Conservation (phyloP, 2,113 vertebrate genomes). For the Apodemus speciosus region DNA sequence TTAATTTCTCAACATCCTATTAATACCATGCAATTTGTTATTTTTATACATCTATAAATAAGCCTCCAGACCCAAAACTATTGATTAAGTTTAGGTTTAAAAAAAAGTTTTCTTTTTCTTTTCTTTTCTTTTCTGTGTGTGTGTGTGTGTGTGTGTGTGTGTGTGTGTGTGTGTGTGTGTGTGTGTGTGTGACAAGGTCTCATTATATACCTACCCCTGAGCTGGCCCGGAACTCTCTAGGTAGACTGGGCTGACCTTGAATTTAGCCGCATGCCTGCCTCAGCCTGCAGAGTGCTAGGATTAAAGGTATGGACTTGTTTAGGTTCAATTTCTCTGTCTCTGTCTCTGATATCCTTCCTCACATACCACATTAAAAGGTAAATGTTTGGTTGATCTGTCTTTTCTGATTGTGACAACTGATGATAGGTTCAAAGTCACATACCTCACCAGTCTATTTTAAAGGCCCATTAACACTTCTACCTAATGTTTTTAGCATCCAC, state of each 20-base stretch:
- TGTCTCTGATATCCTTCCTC: not conserved
- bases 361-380: not conserved
- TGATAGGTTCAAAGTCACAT: not conserved
- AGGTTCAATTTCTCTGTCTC: not conserved
- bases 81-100: not conserved
- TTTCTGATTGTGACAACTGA: not conserved
- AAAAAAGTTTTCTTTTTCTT: not conserved
- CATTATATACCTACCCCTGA: not conserved
- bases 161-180: no score
- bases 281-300: not conserved
- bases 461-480: not conserved
- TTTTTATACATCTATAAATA: not conserved
- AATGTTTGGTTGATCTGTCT: not conserved
- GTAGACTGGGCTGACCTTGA: not conserved
- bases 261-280: not conserved
- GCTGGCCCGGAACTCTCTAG: not conserved
- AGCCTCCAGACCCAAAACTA: not conserved
- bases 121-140: no score
- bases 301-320: not conserved
- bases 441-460: not conserved
- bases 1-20: not conserved
- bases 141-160: no score
- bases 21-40: not conserved
- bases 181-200: not conserved
- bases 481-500: slow-evolving; percentile 24